Base-by-base conservation (phyloP, 2,797 vertebrate species). In the Alcedo atthis region DNA sequence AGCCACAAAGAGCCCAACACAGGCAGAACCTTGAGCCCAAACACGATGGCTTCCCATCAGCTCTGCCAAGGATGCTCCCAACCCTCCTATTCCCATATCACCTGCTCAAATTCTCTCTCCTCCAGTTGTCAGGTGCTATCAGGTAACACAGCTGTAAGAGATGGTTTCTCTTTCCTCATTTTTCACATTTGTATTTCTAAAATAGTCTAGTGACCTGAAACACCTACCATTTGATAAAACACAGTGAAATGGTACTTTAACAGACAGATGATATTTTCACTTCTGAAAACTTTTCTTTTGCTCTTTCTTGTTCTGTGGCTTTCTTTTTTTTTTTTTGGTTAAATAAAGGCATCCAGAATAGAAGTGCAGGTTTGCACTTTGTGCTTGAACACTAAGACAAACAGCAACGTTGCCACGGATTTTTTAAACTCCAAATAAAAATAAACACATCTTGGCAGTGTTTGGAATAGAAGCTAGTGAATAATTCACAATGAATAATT, bases 401-500 rank as follows among this genome's bases (percentile, higher is more conserved):
- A 96, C 85, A 88, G 85, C 81, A 95, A 73, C 42, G 87, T 95
- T 95, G 86, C 88, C 89, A 95, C 84, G 80, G 87, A 91, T 96
- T 96, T 96, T 95, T 94, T 74, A 93, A 96, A 94, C 88, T 91
- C 92, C 78, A 93, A 84, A 96, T 92, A 94, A 95, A 97, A 97
- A 97, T 91, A 97, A 97, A 97, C 94, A 95, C 77, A 95, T 93
- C 95, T 96, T 96, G 96, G 91, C 94, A 93, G 91, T 87, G 71
- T 94, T 96, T 90, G 63, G 89, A 95, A 94, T 89, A 94, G 86
- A 93, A 95, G 87, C 86, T 96, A 94, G 96, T 96, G 94, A 96
- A 97, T 97, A 96, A 97, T 97, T 97, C 94, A 96, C 96, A 96
- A 96, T 96, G 96, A 97, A 97, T 97, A 97, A 97, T 94, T 97